Evolutionary conservation across 1,140 invertebrate species (phyloP), one percentile per base, ranked within the genome.

Genomic region (Patella vulgata): DNA sequence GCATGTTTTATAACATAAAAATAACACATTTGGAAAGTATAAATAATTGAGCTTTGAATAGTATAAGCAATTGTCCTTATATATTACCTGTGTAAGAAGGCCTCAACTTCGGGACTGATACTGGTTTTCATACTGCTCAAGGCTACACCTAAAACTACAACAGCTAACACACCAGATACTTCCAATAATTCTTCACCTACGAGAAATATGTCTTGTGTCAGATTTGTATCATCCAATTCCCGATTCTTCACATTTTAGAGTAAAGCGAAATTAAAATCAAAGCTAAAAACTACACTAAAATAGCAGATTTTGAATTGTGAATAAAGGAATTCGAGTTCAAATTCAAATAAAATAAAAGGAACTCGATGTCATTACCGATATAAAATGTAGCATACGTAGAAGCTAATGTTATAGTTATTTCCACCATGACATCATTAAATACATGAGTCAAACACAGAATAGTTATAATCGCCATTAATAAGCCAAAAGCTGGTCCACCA

Each of bases 131-230:
- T 78, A 8, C 69, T 71, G 59, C 74, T 82, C 58, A 87, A 70
- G 1, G 71, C 65, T 5, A 85, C 63, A 4, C 86, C 85, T 8
- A 86, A 66, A 0, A 83, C 73, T 1, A 87, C 85, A 6, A 86
- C 77, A 19, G 85, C 80, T 55, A 87, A 68, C 5, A 87, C 85
- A 1, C 85, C 86, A 30, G 85, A 86, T n/a, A 86, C 79, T 1
- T 68, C 55, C n/a, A 85, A 63, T 25, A 79, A 68, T 14, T 71
- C 74, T 58, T 86, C 85, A 62, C 74, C 79, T 82, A 61, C 9
- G 68, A 53, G 23, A n/a, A n/a, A n/a, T n/a, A n/a, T n/a, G n/a
- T n/a, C n/a, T n/a, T n/a, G n/a, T n/a, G n/a, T n/a, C n/a, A n/a
- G n/a, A n/a, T n/a, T n/a, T n/a, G n/a, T n/a, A n/a, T n/a, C n/a